A percentile compares a stretch with the other conserved stretches of the same genome.
Conservation (phyloP, 2,113 vertebrate genomes). For the Osmerus mordax region DNA sequence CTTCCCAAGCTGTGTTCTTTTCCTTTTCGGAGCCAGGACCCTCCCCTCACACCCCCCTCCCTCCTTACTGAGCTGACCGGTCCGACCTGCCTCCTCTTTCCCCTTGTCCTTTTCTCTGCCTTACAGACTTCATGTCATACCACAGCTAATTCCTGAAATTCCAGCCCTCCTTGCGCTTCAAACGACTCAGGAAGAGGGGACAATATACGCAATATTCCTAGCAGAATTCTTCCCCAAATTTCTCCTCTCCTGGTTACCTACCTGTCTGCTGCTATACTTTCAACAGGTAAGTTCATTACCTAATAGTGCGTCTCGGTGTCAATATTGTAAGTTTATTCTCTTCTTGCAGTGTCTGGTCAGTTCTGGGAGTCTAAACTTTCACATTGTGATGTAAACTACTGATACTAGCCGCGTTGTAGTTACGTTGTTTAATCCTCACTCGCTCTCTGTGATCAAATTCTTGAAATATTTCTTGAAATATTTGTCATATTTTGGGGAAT, state of each 20-base stretch:
- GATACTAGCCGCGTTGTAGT: not conserved
- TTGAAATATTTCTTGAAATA: constrained; percentile 66
- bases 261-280: constrained; percentile 10
- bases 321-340: not conserved
- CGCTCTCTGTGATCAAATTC: constrained; percentile 47
- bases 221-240: constrained; percentile 29
- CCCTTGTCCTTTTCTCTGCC: constrained; percentile 61
- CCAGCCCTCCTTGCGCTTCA: constrained; percentile 71
- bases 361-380: constrained; percentile 17
- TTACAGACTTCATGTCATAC: constrained; percentile 74
- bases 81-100: constrained; percentile 51
- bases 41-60: constrained; percentile 39
- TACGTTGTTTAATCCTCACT: constrained; percentile 4
- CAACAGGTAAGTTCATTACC: constrained; percentile 57
- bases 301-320: not conserved
- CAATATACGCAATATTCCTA: constrained; percentile 46
- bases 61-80: constrained; percentile 61
- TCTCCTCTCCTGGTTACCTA: not conserved
- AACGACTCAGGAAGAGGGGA: constrained; percentile 55
- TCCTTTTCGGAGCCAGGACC: constrained; percentile 43
- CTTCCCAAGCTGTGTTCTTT: constrained; percentile 37
- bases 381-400: constrained; percentile 8
- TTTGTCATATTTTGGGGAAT: constrained; percentile 61
- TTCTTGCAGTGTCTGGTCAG: constrained; percentile 1
- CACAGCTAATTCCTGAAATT: constrained; percentile 78